A percentile compares a stretch with the other conserved stretches of the same genome.
These are phyloP conservation scores for Machimus rusticus DNA, from an alignment of 2,888 invertebrate genomes.

Conservation along the genomic window DNA sequence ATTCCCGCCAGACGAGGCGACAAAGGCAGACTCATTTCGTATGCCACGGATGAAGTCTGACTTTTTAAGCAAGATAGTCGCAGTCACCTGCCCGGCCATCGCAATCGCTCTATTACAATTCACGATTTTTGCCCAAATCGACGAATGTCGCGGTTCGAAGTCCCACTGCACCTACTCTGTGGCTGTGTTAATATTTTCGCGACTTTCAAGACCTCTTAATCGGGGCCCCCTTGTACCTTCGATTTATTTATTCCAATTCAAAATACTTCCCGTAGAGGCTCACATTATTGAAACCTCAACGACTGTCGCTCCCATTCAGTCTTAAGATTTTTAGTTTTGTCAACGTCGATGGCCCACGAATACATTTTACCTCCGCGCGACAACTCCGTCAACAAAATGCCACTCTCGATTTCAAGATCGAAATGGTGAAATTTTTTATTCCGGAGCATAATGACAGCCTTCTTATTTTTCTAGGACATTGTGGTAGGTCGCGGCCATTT, in stretches of 20 bases:
- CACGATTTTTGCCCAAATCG: not conserved
- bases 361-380: not conserved
- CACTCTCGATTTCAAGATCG: conserved; percentile 34
- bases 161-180: not conserved
- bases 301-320: not conserved
- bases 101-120: conserved; percentile 20
- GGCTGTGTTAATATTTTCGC: not conserved
- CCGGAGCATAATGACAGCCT: not conserved
- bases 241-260: not conserved
- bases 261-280: not conserved
- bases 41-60: not conserved
- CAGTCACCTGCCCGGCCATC: no score
- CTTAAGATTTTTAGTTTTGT: not conserved
- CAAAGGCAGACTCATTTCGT: not conserved
- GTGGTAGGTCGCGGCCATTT: conserved; percentile 31
- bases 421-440: not conserved
- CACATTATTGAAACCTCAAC: not conserved
- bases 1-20: not conserved
- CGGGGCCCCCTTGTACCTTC: not conserved
- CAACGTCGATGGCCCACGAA: not conserved
- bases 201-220: not conserved
- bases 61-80: not conserved
- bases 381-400: not conserved
- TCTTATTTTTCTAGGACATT: conserved; percentile 36
- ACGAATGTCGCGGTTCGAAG: not conserved